Conservation (phyloP, 2,113 vertebrate genomes). For the Mirounga angustirostris region DNA sequence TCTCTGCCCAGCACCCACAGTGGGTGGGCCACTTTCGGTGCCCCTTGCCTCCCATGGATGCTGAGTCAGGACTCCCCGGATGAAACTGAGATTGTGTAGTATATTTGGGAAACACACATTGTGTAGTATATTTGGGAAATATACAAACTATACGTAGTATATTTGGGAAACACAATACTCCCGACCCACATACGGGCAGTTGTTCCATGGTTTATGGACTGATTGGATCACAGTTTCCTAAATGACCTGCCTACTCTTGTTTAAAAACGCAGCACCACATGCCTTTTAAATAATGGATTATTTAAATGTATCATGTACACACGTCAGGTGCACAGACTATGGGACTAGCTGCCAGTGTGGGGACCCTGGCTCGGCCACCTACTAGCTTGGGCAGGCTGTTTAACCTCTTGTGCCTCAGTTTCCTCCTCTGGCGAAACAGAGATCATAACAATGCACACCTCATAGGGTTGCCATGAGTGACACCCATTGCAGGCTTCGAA, state of each 20-base stretch:
- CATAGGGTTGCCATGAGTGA: accelerated
- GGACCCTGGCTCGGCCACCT: not conserved
- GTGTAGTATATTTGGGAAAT: too few species aligned
- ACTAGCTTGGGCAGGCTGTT: not conserved
- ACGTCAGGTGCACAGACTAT: not conserved
- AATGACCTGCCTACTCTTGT: not conserved
- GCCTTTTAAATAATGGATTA: not conserved
- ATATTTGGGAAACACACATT: too few species aligned
- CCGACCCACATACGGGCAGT: too few species aligned
- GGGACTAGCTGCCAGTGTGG: not conserved
- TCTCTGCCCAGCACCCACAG: not conserved
- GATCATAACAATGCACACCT: accelerated
- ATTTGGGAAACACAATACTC: not conserved
- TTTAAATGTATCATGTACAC: not conserved
- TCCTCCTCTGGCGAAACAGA: not conserved
- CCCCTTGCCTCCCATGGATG: accelerated
- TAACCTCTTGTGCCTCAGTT: not conserved
- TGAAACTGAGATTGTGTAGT: not conserved
- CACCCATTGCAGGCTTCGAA: not conserved
- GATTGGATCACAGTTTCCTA: slow-evolving; percentile 12
- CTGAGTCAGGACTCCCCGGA: not conserved
- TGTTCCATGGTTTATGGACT: not conserved
- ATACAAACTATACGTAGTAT: too few species aligned
- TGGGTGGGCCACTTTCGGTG: not conserved
- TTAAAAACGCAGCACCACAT: not conserved